Percentiles rank a stretch among this genome's conserved stretches.
Evolutionary conservation across 1,140 invertebrate species (phyloP).

Genomic region (Polypedilum vanderplanki): DNA sequence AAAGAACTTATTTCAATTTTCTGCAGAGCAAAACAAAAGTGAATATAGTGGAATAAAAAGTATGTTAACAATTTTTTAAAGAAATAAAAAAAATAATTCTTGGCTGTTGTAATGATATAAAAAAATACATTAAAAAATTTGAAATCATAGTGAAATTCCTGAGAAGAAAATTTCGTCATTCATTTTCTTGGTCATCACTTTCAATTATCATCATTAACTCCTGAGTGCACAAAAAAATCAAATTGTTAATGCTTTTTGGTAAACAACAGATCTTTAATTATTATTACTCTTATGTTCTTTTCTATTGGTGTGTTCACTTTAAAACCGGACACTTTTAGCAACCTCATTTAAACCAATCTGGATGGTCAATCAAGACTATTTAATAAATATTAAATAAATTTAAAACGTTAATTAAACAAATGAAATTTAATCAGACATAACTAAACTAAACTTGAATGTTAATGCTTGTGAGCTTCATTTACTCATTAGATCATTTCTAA

Average conservation of each 20-base stretch:
- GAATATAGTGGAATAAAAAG: not conserved
- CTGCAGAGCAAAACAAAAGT: not conserved
- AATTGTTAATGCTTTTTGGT: slow-evolving; percentile 9
- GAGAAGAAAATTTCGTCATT: not conserved
- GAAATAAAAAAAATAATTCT: not conserved
- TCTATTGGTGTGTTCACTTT: not conserved
- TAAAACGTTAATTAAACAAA: not conserved
- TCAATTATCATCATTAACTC: not conserved
- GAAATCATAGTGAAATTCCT: not conserved
- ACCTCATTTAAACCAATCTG: too few species aligned
- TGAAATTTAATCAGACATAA: not conserved
- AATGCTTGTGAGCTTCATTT: not conserved
- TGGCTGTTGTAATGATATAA: slow-evolving; percentile 14
- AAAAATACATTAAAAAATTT: not conserved
- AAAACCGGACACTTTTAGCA: too few species aligned
- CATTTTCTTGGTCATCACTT: too few species aligned
- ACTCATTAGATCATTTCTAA: not conserved
- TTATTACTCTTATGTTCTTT: not conserved
- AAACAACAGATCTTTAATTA: not conserved
- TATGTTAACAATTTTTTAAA: slow-evolving; percentile 23
- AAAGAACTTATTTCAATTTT: slow-evolving; percentile 20
- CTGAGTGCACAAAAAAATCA: not conserved
- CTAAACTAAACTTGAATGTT: not conserved
- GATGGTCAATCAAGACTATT: too few species aligned
- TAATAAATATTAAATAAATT: too few species aligned